Evolutionary conservation across 2,797 vertebrate species (phyloP).

Genomic region (Cyprinodon diabolis): DNA sequence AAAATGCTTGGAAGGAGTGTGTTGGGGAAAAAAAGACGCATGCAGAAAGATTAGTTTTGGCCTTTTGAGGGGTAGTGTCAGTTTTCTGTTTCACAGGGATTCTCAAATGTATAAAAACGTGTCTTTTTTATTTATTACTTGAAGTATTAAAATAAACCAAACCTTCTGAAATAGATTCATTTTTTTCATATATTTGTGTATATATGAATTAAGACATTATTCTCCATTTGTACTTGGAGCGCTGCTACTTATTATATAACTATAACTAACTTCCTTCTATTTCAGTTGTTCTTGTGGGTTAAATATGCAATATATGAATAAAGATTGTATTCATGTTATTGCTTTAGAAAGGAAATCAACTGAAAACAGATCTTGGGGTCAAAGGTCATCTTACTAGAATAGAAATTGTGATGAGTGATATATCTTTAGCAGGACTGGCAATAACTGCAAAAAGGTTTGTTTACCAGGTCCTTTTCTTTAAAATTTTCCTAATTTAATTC

Average conservation of each 20-base stretch:
- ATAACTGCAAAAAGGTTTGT: background rate
- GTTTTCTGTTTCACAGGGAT: constrained; percentile 10
- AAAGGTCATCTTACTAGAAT: too few species aligned
- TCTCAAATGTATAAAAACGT: constrained; percentile 2
- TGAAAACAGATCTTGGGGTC: background rate
- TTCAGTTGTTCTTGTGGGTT: too few species aligned
- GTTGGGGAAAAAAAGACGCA: constrained; percentile 9
- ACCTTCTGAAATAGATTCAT: constrained; percentile 2
- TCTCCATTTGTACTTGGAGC: background rate
- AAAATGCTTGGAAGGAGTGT: background rate
- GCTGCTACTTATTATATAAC: background rate
- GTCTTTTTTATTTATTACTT: constrained; percentile 56
- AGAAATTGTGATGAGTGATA: too few species aligned
- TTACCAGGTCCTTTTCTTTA: background rate
- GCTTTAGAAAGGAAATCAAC: too few species aligned
- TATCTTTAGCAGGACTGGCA: too few species aligned
- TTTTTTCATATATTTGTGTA: background rate
- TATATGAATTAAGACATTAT: background rate
- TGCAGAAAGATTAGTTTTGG: constrained; percentile 1
- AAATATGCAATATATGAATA: too few species aligned
- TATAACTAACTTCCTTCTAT: too few species aligned
- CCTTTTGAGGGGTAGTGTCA: background rate
- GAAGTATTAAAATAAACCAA: constrained; percentile 13
- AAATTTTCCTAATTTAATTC: background rate
- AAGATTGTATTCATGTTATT: too few species aligned